Percentiles rank a stretch among this genome's conserved stretches.
Evolutionary conservation across 2,113 vertebrate genomes (phyloP).

Genomic region (Myanophis thanlyinensis): DNA sequence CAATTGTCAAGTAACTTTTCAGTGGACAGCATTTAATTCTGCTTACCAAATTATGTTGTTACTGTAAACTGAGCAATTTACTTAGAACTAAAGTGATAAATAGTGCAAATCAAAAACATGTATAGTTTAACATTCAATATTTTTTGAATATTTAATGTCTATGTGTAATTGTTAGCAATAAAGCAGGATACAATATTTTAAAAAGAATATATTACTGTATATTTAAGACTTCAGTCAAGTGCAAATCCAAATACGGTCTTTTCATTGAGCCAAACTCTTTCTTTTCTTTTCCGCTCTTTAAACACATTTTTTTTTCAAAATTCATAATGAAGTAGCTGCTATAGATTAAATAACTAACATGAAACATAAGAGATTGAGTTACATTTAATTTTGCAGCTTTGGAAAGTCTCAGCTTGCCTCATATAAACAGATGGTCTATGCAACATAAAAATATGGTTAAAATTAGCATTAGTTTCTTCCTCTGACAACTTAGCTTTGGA

Average conservation of each 20-base stretch:
- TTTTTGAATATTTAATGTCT: not conserved
- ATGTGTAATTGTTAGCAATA: not conserved
- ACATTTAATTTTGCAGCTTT: not conserved
- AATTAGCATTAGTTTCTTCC: not conserved
- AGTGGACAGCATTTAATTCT: not conserved
- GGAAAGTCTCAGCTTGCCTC: not conserved
- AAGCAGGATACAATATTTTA: not conserved
- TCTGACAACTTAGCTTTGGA: not conserved
- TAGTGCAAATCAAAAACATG: not conserved
- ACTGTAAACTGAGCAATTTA: not conserved
- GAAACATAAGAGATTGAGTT: not conserved
- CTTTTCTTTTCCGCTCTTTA: not conserved
- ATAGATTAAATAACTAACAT: not conserved
- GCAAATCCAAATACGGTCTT: not conserved
- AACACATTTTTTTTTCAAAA: not conserved
- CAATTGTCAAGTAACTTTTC: not conserved
- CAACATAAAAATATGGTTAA: not conserved
- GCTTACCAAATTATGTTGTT: not conserved
- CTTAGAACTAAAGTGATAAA: not conserved
- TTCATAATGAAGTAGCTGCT: not conserved
- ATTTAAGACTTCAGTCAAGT: not conserved
- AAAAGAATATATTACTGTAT: not conserved
- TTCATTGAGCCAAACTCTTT: not conserved
- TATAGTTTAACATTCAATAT: not conserved
- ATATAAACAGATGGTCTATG: conserved; percentile 3